phyloP scores from a whole-genome alignment of 2,797 vertebrate genomes.

The Typhlichthys eigenmanni region DNA sequence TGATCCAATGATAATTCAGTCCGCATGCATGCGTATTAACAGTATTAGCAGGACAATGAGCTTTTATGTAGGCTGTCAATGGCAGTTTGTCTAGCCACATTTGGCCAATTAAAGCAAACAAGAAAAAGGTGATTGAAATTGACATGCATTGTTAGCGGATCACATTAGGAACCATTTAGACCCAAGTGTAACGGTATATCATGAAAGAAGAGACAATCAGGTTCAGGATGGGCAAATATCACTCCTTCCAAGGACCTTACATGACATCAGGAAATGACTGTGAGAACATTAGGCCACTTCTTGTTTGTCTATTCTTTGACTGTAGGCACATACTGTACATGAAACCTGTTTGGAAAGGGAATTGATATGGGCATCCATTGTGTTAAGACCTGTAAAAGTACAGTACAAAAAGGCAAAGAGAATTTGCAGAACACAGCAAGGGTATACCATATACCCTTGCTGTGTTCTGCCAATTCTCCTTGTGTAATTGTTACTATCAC shows the following conservation, averaged over 20 bases:
- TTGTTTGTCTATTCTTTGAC: slow-evolving; percentile 16
- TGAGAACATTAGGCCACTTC: slow-evolving; percentile 34
- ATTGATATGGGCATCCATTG: slow-evolving; percentile 8
- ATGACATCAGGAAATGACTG: slow-evolving; percentile 24
- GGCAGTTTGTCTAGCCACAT: slow-evolving; percentile 60
- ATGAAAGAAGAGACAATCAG: slow-evolving; percentile 31
- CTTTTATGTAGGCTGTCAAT: slow-evolving; percentile 65
- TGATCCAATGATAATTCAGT: slow-evolving; percentile 60
- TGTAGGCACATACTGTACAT: slow-evolving; percentile 11
- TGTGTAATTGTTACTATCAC: background rate
- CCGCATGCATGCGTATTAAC: slow-evolving; percentile 50
- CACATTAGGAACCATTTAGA: slow-evolving; percentile 37
- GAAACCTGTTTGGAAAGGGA: slow-evolving; percentile 16
- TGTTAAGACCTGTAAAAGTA: slow-evolving; percentile 8
- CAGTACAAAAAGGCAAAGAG: background rate
- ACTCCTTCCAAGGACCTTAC: slow-evolving; percentile 34
- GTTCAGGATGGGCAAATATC: slow-evolving; percentile 10
- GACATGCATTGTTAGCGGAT: slow-evolving; percentile 43
- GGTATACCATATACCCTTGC: background rate
- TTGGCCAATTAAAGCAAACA: slow-evolving; percentile 70
- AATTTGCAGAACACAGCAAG: background rate
- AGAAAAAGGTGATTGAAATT: slow-evolving; percentile 39
- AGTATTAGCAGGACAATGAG: slow-evolving; percentile 51
- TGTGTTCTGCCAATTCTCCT: background rate
- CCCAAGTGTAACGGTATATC: slow-evolving; percentile 43